These are phyloP conservation scores for Carpatolechia fugitivella DNA, from an alignment of 2,888 invertebrate genomes.

Conservation along the genomic window DNA sequence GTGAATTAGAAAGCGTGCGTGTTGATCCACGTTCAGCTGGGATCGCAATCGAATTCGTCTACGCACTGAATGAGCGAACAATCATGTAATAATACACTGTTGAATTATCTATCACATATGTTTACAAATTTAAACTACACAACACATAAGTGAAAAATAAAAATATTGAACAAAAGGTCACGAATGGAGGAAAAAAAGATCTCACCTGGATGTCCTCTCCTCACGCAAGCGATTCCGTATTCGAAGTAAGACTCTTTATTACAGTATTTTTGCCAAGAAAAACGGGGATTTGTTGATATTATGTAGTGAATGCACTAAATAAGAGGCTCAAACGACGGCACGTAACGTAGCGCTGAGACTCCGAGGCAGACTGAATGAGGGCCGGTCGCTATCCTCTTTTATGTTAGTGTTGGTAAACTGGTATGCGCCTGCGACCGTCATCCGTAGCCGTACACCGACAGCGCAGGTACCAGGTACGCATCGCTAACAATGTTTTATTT, in stretches of 20 bases:
- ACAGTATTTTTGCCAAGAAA: neutral
- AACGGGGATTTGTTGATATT: too few species aligned
- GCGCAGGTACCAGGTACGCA: constrained; percentile 40
- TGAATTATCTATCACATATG: neutral
- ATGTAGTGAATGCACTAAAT: neutral
- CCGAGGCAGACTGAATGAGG: constrained; percentile 60
- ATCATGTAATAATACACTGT: constrained; percentile 3
- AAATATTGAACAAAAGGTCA: neutral
- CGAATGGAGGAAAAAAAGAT: constrained; percentile 5
- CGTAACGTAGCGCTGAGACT: constrained; percentile 48
- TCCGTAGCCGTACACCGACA: constrained; percentile 41
- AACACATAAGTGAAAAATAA: constrained; percentile 26
- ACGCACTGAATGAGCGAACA: neutral
- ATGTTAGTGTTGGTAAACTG: constrained; percentile 68
- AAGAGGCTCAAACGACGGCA: constrained; percentile 9
- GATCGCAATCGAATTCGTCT: neutral
- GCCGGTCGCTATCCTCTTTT: constrained; percentile 70
- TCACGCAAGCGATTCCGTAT: neutral
- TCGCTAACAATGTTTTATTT: constrained; percentile 40
- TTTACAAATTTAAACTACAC: neutral
- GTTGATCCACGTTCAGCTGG: constrained; percentile 17
- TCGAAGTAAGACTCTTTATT: neutral
- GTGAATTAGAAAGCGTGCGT: constrained; percentile 71
- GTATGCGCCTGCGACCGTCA: constrained; percentile 50
- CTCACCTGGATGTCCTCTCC: constrained; percentile 27